Base-by-base conservation (phyloP, 2,113 vertebrate species). In the Daubentonia madagascariensis region DNA sequence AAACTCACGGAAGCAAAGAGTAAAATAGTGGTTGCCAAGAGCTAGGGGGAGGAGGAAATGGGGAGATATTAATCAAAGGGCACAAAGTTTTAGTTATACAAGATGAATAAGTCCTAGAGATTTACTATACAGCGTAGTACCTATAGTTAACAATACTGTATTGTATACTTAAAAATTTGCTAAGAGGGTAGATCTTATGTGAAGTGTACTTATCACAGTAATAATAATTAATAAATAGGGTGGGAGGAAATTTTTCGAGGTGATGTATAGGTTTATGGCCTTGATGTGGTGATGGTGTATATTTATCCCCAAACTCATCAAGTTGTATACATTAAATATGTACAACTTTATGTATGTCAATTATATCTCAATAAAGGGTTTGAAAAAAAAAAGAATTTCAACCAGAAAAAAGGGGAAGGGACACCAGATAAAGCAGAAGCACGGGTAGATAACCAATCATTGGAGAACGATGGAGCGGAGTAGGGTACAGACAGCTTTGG, bases 381-480 rank as follows among this genome's bases (percentile, higher is more conserved):
- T 20, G 8, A 4, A 23, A 43, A 54, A 79, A 32, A 54, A 40
- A 86, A 68, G 22, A 65, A 54, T 70, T 45, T 70, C 57, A 43
- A 40, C 6, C 18, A 50, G 17, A 16, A 40, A 40, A 85, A 85
- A 57, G 25, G 23, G 25, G 20, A 61, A 78, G 61, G 20, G 10
- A 25, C 22, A 52, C 8, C 61, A 67, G 57, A 59, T 10, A 35
- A 67, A 68, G 32, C 30, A 37, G 37, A 78, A 32, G 8, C 14
- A 10, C 0, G 1, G 8, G 59, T 43, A 85, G 13, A 7, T 14
- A 40, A 35, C 17, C 17, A n/a, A 4, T 37, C 59, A 50, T 50
- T 50, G 22, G 57, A 70, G 25, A 63, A 30, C 2, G 32, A 43
- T 4, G 30, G 45, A 4, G 2, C 5, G 9, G 4, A 0, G 4